Evolutionary conservation across 1,140 invertebrate genomes (phyloP).

Genomic region (Stenopsyche tienmushanensis): DNA sequence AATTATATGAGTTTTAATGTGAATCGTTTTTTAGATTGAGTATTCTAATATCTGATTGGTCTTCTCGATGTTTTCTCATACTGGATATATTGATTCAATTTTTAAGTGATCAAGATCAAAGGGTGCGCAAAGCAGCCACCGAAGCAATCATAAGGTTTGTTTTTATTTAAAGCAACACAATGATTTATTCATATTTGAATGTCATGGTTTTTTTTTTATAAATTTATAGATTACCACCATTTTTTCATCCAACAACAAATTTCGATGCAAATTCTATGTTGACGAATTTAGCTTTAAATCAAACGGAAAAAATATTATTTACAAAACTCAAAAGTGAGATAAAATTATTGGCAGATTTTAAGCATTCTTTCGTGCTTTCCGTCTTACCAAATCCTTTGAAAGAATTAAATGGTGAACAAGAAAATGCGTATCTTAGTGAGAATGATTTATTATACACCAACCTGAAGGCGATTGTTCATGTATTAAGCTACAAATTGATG

Average conservation of each 20-base stretch:
- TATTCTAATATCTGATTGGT: slow-evolving; percentile 48
- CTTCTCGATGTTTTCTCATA: slow-evolving; percentile 44
- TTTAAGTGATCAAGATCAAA: slow-evolving; percentile 73
- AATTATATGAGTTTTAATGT: slow-evolving; percentile 8
- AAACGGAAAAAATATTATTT: slow-evolving; percentile 4
- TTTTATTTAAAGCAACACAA: slow-evolving; percentile 1
- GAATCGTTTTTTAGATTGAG: slow-evolving; percentile 46
- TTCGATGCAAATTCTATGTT: slow-evolving; percentile 2
- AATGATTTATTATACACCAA: slow-evolving; percentile 17
- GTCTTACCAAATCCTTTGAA: slow-evolving; percentile 49
- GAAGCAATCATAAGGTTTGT: slow-evolving; percentile 68
- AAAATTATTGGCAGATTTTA: slow-evolving; percentile 34
- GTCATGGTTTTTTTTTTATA: slow-evolving; percentile 46
- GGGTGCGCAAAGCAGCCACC: slow-evolving; percentile 73
- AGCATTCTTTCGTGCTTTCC: slow-evolving; percentile 35
- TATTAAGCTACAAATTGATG: slow-evolving; percentile 48
- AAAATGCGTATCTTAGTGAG: slow-evolving; percentile 45
- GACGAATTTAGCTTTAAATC: slow-evolving; percentile 10
- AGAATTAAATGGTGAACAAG: slow-evolving; percentile 48
- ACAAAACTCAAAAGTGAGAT: slow-evolving; percentile 10
- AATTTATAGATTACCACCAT: slow-evolving; percentile 33
- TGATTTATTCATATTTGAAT: neutral
- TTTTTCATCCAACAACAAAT: neutral
- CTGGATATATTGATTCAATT: slow-evolving; percentile 53
- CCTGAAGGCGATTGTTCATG: slow-evolving; percentile 45